Conservation (phyloP, 1,140 invertebrate species). For the Brachionus angularis region DNA sequence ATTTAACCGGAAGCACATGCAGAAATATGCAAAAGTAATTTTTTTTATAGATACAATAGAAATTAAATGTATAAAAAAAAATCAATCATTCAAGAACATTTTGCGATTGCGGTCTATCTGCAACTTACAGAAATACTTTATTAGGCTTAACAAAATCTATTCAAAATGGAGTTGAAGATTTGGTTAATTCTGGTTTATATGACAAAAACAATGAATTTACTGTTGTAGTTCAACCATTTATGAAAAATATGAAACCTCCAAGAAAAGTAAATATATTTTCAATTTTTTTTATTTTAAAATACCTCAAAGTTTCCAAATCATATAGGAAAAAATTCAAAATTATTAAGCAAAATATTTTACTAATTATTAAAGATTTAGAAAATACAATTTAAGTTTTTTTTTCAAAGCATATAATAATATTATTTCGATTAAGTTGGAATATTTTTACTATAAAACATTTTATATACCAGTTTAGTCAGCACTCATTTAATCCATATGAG, state of each 20-base stretch:
- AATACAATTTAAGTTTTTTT: too few species aligned
- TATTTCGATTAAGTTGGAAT: too few species aligned
- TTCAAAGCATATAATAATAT: too few species aligned
- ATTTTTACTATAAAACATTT: too few species aligned
- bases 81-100: slow-evolving; percentile 20
- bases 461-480: too few species aligned
- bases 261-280: background rate
- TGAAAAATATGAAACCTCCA: slow-evolving; percentile 38
- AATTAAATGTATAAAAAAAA: background rate
- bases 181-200: slow-evolving; percentile 58
- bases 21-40: slow-evolving; percentile 40
- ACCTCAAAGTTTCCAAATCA: too few species aligned
- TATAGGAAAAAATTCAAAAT: too few species aligned
- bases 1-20: slow-evolving; percentile 11
- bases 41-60: background rate
- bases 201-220: slow-evolving; percentile 65
- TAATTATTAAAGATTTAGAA: too few species aligned
- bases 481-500: too few species aligned
- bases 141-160: slow-evolving; percentile 45
- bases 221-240: slow-evolving; percentile 62
- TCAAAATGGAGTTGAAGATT: slow-evolving; percentile 47
- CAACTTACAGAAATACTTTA: background rate
- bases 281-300: background rate
- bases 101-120: slow-evolving; percentile 29
- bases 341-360: too few species aligned